Evolutionary conservation across 1,140 invertebrate genomes (phyloP).

Genomic region (Archivesica marissinica): DNA sequence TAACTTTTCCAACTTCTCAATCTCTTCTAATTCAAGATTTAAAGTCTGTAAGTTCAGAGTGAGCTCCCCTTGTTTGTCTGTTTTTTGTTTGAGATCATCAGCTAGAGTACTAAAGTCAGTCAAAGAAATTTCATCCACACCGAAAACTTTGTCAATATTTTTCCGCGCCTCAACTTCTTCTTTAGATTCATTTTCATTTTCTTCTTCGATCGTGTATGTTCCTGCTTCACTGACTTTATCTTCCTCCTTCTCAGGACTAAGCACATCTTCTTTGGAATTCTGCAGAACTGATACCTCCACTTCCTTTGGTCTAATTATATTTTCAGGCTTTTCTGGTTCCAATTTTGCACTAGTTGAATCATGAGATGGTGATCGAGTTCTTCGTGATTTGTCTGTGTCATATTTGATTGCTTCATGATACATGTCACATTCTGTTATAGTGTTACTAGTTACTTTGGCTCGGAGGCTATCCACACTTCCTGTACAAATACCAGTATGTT

Average conservation of each 20-base stretch:
- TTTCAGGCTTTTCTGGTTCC: neutral
- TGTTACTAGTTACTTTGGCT: constrained; percentile 18
- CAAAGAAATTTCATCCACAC: constrained; percentile 82
- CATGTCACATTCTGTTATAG: constrained; percentile 71
- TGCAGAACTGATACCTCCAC: constrained; percentile 27
- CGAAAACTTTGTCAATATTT: constrained; percentile 93
- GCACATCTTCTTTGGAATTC: constrained; percentile 46
- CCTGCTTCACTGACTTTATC: constrained; percentile 92
- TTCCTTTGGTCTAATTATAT: constrained; percentile 50
- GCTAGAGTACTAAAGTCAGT: constrained; percentile 17
- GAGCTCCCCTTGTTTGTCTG: constrained; percentile 51
- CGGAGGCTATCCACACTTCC: constrained; percentile 56
- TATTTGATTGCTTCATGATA: constrained; percentile 74
- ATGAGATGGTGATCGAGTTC: constrained; percentile 33
- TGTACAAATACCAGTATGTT: constrained; percentile 27
- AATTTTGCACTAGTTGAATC: constrained; percentile 1
- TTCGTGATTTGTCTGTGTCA: constrained; percentile 62
- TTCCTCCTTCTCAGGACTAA: constrained; percentile 61
- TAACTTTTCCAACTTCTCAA: constrained; percentile 52
- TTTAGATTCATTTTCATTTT: constrained; percentile 90
- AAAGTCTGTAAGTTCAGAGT: constrained; percentile 36
- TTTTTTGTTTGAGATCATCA: constrained; percentile 31
- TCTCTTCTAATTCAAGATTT: constrained; percentile 72
- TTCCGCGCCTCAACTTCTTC: constrained; percentile 94
- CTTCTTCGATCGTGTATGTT: constrained; percentile 91